Base-by-base conservation (phyloP, 2,113 vertebrate species). In the Anolis sagrei region DNA sequence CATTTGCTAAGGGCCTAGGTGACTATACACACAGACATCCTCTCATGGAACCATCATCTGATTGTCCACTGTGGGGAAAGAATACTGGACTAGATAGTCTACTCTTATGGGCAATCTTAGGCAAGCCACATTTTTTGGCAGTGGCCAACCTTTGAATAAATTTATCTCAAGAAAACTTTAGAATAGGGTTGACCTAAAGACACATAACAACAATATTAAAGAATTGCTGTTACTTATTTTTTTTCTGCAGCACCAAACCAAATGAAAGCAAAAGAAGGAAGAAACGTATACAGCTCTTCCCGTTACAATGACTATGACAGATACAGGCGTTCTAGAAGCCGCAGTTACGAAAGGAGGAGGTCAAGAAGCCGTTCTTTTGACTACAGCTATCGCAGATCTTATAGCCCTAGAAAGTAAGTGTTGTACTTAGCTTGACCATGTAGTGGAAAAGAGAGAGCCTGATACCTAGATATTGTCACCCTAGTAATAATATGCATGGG, bases 241-340 rank as follows among this genome's bases (percentile, higher is more conserved):
- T 82, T 82, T 81, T 74, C 81, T 85, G 25, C 92, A 99, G 98
- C 99, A 73, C 99, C 99, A 48, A 97, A 96, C 93, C 99, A 99
- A 94, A 99, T 99, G 99, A 99, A 99, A 90, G 91, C 97, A 6
- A 99, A 99, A 95, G 98, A 99, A 87, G 93, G 98, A 58, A 97
- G 92, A 69, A 98, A 98, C 79, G 97, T 99, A 0, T 97, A 98
- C 91, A 97, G 98, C 73, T 99, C 97, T 73, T 98, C 98, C 34
- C 97, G 98, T 51, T 98, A 99, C 11, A 98, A 99, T 58, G 98
- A 99, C 91, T 97, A 98, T 64, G 98, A 99, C 64, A 95, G 98
- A 75, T 98, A 98, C 44, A 91, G 98, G 19, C 97, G 98, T 0
- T 99, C 98, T 0, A 96, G 98, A 91, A 99, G 98, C 92, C 98